Evolutionary conservation across 2,113 vertebrate genomes (phyloP), one percentile per base, ranked within the genome.

Genomic region (Cyphomyrus discorhynchus): DNA sequence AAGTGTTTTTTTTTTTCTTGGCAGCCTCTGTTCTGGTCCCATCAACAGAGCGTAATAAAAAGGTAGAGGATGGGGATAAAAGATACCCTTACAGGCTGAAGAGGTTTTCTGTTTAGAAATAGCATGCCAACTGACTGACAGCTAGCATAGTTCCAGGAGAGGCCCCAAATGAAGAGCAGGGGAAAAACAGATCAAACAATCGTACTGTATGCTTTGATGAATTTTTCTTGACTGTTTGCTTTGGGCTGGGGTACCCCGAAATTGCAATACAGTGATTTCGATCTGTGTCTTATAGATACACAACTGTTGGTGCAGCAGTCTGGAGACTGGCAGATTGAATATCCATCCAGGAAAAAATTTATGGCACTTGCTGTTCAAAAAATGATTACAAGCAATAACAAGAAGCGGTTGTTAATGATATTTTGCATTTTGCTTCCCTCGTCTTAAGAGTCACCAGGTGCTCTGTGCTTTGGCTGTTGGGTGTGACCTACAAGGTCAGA

Each of bases 41-140:
- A 87, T 90, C 66, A 86, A 47, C 58, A 77, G 47, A 77, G 35
- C 13, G 35, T 87, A 90, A 90, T 87, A 50, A 66, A 52, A 47
- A 77, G 49, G 21, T 86, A 56, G 50, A 86, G 58, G 56, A 27
- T 31, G 46, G 5, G 53, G 85, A 87, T 24, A 46, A 87, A 87
- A 87, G 85, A 58, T 47, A 42, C 31, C 46, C 49, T 52, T 77
- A 70, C 27, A 9, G 56, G 56, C 70, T 49, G 27, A 45, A 27
- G 58, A 42, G 10, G 35, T 77, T 90, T 58, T 86, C 89, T 85
- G 82, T 77, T 52, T 87, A 87, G 39, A 50, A 77, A 87, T 42
- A 52, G 89, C 47, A 17, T 53, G 85, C 49, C 39, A 39, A 86
- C 50, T 86, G 58, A 87, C 52, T 90, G 89, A 90, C 39, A 62